Conservation (phyloP, 2,888 invertebrate species). For the Norana najaformis region DNA sequence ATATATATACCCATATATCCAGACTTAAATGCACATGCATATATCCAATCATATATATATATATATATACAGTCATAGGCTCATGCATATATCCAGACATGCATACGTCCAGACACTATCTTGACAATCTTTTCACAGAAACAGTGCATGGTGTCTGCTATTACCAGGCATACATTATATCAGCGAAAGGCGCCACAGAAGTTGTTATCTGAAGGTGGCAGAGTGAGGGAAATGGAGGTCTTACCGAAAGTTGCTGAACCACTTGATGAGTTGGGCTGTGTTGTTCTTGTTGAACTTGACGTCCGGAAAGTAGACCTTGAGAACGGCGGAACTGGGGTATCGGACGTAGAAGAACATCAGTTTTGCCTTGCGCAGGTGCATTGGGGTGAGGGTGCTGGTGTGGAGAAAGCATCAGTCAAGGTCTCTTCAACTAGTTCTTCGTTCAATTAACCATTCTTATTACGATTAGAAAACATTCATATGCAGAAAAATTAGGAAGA, state of each 20-base stretch:
- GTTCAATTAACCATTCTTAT: background rate
- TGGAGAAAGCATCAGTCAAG: background rate
- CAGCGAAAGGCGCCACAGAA: background rate
- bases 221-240: constrained; percentile 52
- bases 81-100: no score
- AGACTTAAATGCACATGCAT: background rate
- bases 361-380: constrained; percentile 99
- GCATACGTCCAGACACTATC: no score
- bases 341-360: constrained; percentile 99
- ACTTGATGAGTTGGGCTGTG: constrained; percentile 99
- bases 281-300: constrained; percentile 99
- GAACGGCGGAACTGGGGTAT: constrained; percentile 96
- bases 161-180: background rate
- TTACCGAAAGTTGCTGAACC: constrained; percentile 99
- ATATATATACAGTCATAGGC: background rate
- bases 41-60: background rate
- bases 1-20: background rate
- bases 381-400: constrained; percentile 84
- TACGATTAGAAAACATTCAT: background rate
- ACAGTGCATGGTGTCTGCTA: background rate
- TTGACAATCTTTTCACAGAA: no score
- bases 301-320: constrained; percentile 99
- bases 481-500: no score
- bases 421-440: background rate
- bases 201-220: background rate